phyloP scores from a whole-genome alignment of 2,797 vertebrate species.

The Phylloscopus collybita region DNA sequence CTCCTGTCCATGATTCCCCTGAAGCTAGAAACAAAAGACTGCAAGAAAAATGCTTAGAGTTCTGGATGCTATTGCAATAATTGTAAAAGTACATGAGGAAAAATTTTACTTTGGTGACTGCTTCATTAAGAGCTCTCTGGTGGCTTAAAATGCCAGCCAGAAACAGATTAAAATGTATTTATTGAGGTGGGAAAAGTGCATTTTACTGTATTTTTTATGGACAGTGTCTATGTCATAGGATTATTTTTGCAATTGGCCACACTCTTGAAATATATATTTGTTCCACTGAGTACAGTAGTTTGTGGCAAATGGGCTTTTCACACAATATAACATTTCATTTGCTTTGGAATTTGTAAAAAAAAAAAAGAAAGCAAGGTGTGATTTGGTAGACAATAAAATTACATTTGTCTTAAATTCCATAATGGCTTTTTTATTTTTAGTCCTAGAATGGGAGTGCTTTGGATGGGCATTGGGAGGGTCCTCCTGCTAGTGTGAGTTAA shows the following conservation, averaged over 20 bases:
- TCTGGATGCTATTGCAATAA: slow-evolving; percentile 58
- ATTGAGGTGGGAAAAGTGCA: slow-evolving; percentile 80
- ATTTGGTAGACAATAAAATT: slow-evolving; percentile 65
- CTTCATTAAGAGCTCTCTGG: slow-evolving; percentile 60
- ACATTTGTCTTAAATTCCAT: slow-evolving; percentile 10
- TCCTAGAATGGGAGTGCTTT: neutral
- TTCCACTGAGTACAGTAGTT: slow-evolving; percentile 10
- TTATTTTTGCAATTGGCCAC: slow-evolving; percentile 53
- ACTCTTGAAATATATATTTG: slow-evolving; percentile 26
- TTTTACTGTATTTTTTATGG: slow-evolving; percentile 84
- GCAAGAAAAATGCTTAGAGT: slow-evolving; percentile 1
- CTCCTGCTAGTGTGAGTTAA: neutral
- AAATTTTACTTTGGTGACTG: slow-evolving; percentile 25
- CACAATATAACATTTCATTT: neutral
- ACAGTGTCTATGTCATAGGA: slow-evolving; percentile 69
- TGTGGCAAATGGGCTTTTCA: slow-evolving; percentile 26
- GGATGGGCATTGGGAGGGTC: neutral
- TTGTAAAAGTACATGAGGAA: slow-evolving; percentile 29
- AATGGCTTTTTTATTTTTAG: neutral
- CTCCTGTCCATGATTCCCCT: slow-evolving; percentile 36
- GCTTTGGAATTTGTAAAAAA: slow-evolving; percentile 25
- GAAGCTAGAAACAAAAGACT: slow-evolving; percentile 6
- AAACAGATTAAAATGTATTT: slow-evolving; percentile 78
- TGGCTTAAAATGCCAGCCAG: slow-evolving; percentile 63
- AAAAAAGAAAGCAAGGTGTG: neutral